Evolutionary conservation across 2,113 vertebrate genomes (phyloP).

Genomic region (cattle (Bos taurus)): ARS-UCD2.0 NC_037340.1:42120501-42121000

Average conservation of each 20-base stretch:
- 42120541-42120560: neutral
- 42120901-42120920: neutral
- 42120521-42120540: neutral
- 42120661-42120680: neutral
- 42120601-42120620: neutral
- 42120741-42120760: too few relatives aligned
- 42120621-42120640: neutral
- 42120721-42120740: neutral
- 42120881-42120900: neutral
- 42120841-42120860: neutral
- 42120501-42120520: accelerated
- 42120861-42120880: too few relatives aligned
- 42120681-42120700: neutral
- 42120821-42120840: neutral
- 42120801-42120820: neutral
- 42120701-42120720: neutral
- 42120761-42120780: neutral
- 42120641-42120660: neutral
- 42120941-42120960: neutral
- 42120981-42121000: neutral
- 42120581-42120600: neutral
- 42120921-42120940: neutral
- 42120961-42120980: neutral
- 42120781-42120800: neutral
- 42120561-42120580: neutral